Conservation (phyloP, 2,113 vertebrate genomes). For the Benitochromis conjunctus region DNA sequence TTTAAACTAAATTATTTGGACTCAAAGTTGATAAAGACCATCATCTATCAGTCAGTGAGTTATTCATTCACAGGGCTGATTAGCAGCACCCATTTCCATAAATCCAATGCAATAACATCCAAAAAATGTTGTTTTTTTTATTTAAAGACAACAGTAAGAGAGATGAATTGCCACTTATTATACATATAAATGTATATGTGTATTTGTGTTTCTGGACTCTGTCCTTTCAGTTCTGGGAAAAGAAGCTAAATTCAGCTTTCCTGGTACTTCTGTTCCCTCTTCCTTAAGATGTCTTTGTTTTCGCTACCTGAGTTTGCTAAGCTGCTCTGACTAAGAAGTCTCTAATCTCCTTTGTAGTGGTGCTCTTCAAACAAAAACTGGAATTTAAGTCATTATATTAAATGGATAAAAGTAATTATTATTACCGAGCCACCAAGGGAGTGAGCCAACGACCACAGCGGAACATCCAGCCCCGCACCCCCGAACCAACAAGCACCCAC, state of each 20-base stretch:
- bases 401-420: slow-evolving; percentile 34
- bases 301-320: slow-evolving; percentile 12
- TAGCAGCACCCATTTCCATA: neutral
- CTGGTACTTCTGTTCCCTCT: neutral
- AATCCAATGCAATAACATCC: neutral
- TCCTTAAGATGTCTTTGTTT: neutral
- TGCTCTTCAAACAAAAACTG: slow-evolving; percentile 27
- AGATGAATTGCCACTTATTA: neutral
- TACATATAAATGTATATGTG: neutral
- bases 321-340: neutral
- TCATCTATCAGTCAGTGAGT: neutral
- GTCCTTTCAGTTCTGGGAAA: neutral
- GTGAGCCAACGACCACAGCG: neutral
- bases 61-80: neutral
- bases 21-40: neutral
- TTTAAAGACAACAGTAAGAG: neutral
- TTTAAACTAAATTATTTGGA: neutral
- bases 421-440: neutral
- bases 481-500: neutral
- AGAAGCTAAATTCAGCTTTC: neutral
- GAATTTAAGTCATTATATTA: slow-evolving; percentile 21
- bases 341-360: neutral
- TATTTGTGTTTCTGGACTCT: neutral
- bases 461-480: neutral
- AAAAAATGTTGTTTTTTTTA: neutral